Evolutionary conservation across 2,888 invertebrate species (phyloP), one percentile per base, ranked within the genome.

Genomic region (Branchinecta sandiegonensis): DNA sequence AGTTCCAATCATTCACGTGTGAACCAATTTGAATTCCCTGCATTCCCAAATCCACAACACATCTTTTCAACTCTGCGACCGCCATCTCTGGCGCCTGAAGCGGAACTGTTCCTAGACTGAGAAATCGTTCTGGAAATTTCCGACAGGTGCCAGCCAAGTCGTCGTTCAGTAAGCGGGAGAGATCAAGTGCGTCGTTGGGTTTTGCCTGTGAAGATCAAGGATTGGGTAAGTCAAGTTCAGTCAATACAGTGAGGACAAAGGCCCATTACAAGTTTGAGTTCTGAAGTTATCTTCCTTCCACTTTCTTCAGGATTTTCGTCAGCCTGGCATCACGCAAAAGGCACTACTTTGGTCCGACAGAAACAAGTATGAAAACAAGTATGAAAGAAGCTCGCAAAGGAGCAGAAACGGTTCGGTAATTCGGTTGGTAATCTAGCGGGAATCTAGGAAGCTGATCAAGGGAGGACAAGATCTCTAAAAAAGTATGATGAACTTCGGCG

Each of bases 21-120:
- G 81, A 81, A 9, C 83, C 83, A 67, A 83, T 82, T 74, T 82
- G 80, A 67, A 82, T 76, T 8, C 81, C 81, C 48, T 75, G 74
- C 69, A 83, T 77, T 7, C 79, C 79, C 1, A 78, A 72, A 67
- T 78, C 76, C 6, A 69, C 67, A n/a, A 77, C 76, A 71, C 81
- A 80, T 67, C 82, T 74, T 65, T 77, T 78, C 68, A 83, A 74
- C 74, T 83, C 82, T 73, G 79, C 74, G 1, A 80, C 78, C 0
- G 82, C 81, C 63, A 81, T 72, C 12, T 77, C 75, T 2, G 81
- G 80, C 14, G 77, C 77, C 72, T 83, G 82, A 76, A 83, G 77
- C 13, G 83, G 83, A 37, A 83, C 72, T 0, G 83, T 82, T 0
- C 80, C 82, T 14, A 83, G 76, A 0, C 80, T 82, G 4, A 80